phyloP scores from a whole-genome alignment of 2,797 vertebrate genomes.

The Pipistrellus kuhlii region DNA sequence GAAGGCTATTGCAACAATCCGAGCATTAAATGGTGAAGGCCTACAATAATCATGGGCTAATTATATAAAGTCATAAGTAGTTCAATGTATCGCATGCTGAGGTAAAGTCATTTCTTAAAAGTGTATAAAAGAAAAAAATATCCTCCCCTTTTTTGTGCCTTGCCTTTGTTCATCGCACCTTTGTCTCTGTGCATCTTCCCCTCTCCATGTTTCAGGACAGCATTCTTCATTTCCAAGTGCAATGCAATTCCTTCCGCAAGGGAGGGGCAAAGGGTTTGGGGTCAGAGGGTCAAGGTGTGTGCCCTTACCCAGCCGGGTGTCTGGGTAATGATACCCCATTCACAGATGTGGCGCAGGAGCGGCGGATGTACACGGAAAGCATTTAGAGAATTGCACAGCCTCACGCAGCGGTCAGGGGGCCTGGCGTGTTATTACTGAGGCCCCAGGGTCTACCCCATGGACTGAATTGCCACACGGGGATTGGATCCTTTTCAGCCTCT shows the following conservation, averaged over 20 bases:
- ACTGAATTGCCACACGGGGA: neutral
- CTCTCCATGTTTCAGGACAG: too few species aligned
- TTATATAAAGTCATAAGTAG: neutral
- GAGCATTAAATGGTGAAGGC: neutral
- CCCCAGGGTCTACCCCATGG: neutral
- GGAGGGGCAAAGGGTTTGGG: neutral
- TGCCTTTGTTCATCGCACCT: neutral
- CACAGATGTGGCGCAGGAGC: neutral
- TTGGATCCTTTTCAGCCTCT: conserved; percentile 14
- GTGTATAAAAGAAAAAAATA: neutral
- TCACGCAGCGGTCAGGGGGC: accelerated
- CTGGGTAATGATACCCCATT: accelerated
- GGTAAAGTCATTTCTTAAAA: neutral
- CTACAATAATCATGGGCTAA: neutral
- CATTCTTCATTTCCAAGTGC: neutral
- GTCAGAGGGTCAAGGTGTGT: neutral
- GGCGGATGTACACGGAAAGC: neutral
- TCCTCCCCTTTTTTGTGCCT: neutral
- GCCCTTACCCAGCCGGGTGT: neutral
- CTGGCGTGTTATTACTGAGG: neutral
- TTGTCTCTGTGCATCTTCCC: neutral
- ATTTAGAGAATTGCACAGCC: neutral
- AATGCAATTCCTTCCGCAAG: neutral
- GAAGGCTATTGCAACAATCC: neutral
- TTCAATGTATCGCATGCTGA: neutral